These are phyloP conservation scores for Sarcophaga rosellei DNA, from an alignment of 2,888 invertebrate genomes.

Conservation along the genomic window DNA sequence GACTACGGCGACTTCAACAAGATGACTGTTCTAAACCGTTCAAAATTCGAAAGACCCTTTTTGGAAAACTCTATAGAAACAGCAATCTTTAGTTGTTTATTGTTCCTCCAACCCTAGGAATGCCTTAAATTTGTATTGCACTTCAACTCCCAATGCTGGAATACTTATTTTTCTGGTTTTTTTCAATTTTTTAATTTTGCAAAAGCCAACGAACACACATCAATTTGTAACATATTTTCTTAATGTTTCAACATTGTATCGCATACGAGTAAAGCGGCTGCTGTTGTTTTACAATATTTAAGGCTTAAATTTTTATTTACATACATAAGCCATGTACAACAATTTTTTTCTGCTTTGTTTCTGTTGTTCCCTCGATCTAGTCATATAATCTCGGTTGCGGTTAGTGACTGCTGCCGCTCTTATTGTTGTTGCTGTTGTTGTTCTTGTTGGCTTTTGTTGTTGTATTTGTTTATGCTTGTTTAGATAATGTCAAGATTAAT, in stretches of 20 bases:
- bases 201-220: not conserved
- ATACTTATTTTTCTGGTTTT: too few species aligned
- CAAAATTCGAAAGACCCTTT: too few species aligned
- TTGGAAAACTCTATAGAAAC: too few species aligned
- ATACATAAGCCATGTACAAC: not conserved
- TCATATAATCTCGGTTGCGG: constrained; percentile 59
- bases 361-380: constrained; percentile 33
- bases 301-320: constrained; percentile 21
- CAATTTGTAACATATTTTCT: not conserved
- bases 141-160: too few species aligned
- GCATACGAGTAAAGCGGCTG: not conserved
- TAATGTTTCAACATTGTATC: not conserved
- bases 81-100: too few species aligned
- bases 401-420: not conserved
- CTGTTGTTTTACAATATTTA: constrained; percentile 19
- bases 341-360: not conserved
- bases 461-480: constrained; percentile 67
- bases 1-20: too few species aligned
- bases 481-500: constrained; percentile 74
- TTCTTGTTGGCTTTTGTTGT: constrained; percentile 4
- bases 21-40: too few species aligned
- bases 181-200: too few species aligned
- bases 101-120: too few species aligned
- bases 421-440: constrained; percentile 26
- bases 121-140: too few species aligned